Conservation (phyloP, 2,888 invertebrate species). For the Chloroclystis v-ata region DNA sequence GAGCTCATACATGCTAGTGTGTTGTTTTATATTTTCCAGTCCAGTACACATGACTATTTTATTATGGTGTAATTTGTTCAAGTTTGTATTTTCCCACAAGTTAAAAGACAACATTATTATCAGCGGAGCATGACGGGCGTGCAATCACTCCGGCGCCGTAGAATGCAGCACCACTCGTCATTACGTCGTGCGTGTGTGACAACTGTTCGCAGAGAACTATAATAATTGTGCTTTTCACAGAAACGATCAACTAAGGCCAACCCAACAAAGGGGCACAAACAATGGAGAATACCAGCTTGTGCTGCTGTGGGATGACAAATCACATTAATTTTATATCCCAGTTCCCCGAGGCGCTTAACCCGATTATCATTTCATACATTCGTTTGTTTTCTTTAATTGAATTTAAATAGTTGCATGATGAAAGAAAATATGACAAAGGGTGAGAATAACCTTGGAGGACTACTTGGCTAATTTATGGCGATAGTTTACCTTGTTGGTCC, state of each 20-base stretch:
- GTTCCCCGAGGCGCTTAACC: constrained; percentile 1
- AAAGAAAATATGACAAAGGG: neutral
- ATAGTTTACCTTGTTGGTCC: constrained; percentile 8
- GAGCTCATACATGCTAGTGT: too few species aligned
- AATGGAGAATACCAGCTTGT: constrained; percentile 5
- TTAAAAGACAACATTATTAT: constrained; percentile 47
- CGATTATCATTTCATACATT: neutral
- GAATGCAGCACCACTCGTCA: constrained; percentile 35
- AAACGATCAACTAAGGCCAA: constrained; percentile 42
- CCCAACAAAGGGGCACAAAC: constrained; percentile 29
- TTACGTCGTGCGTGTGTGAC: constrained; percentile 48
- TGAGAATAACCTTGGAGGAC: neutral
- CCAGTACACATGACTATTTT: too few species aligned
- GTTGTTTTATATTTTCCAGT: too few species aligned
- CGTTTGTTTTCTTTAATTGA: too few species aligned
- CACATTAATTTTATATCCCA: constrained; percentile 5
- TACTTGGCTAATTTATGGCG: neutral
- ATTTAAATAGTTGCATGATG: neutral
- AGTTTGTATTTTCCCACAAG: constrained; percentile 48
- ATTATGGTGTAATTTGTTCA: constrained; percentile 10
- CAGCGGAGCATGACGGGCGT: constrained; percentile 60
- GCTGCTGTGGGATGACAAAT: neutral
- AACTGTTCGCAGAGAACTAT: constrained; percentile 55
- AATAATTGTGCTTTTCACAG: constrained; percentile 53
- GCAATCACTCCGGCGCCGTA: constrained; percentile 40